Evolutionary conservation across 2,113 vertebrate species (phyloP).

Genomic region (Syrrhaptes paradoxus): DNA sequence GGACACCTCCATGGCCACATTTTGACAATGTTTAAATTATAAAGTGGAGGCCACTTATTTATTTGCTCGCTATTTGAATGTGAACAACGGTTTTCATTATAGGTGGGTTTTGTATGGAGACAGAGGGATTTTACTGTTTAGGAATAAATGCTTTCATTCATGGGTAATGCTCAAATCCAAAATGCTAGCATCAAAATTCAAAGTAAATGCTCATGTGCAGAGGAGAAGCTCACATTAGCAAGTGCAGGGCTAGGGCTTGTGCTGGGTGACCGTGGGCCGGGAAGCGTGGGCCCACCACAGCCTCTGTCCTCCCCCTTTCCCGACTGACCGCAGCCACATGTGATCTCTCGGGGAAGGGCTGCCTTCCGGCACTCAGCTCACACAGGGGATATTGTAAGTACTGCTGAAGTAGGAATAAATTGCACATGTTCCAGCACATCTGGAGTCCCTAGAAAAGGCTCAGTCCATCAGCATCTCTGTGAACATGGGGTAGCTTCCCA

Average conservation of each 20-base stretch:
- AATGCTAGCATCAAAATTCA: not conserved
- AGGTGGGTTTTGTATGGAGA: not conserved
- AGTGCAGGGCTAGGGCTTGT: not conserved
- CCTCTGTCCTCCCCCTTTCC: not conserved
- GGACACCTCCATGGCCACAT: not conserved
- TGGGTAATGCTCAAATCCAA: not conserved
- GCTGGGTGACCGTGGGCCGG: accelerated
- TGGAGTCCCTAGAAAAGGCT: not conserved
- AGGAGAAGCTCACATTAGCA: not conserved
- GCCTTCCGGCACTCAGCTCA: not conserved
- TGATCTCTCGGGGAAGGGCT: not conserved
- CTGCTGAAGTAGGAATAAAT: not conserved
- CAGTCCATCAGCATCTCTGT: not conserved
- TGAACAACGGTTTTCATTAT: not conserved
- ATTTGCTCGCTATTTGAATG: not conserved
- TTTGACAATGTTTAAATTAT: not conserved
- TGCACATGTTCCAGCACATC: not conserved
- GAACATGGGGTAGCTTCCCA: accelerated
- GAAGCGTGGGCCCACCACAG: not conserved
- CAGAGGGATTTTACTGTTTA: not conserved
- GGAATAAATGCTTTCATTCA: not conserved
- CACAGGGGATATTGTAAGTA: not conserved
- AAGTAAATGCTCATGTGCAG: accelerated
- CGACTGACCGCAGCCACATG: not conserved
- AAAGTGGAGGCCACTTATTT: not conserved